phyloP scores from a whole-genome alignment of 2,888 invertebrate genomes.

The Pseudococcus viburni region DNA sequence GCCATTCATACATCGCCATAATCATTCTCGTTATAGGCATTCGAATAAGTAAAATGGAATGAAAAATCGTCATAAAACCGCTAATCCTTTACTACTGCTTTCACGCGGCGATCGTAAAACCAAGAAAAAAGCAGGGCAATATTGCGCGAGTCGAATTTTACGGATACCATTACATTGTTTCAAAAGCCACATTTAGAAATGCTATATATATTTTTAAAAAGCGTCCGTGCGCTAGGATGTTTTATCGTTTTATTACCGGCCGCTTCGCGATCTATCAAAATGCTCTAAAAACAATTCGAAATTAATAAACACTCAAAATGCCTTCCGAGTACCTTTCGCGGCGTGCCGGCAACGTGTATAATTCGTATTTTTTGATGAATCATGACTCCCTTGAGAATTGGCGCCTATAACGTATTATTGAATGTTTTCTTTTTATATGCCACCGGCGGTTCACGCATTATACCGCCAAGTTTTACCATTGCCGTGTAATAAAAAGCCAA shows the following conservation, averaged over 20 bases:
- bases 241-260: conserved; percentile 39
- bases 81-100: conserved; percentile 34
- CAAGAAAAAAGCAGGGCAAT: not conserved
- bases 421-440: conserved; percentile 55
- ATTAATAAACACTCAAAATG: conserved; percentile 44
- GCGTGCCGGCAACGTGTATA: not conserved
- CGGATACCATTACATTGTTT: conserved; percentile 17
- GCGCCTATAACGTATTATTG: conserved; percentile 40
- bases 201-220: conserved; percentile 3
- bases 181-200: conserved; percentile 24
- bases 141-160: conserved; percentile 3
- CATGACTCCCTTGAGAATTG: conserved; percentile 38
- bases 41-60: not conserved
- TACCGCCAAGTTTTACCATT: conserved; percentile 32
- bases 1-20: not conserved
- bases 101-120: conserved; percentile 17
- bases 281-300: conserved; percentile 50
- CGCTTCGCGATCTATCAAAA: conserved; percentile 52
- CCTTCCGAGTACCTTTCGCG: conserved; percentile 2
- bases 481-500: conserved; percentile 50
- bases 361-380: conserved; percentile 53
- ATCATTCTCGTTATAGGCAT: conserved; percentile 1
- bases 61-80: conserved; percentile 37
- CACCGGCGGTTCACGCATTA: conserved; percentile 36
- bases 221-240: not conserved